Percentiles rank a stretch among this genome's conserved stretches.
Evolutionary conservation across 1,140 invertebrate genomes (phyloP).

Genomic region (Bombus affinis): DNA sequence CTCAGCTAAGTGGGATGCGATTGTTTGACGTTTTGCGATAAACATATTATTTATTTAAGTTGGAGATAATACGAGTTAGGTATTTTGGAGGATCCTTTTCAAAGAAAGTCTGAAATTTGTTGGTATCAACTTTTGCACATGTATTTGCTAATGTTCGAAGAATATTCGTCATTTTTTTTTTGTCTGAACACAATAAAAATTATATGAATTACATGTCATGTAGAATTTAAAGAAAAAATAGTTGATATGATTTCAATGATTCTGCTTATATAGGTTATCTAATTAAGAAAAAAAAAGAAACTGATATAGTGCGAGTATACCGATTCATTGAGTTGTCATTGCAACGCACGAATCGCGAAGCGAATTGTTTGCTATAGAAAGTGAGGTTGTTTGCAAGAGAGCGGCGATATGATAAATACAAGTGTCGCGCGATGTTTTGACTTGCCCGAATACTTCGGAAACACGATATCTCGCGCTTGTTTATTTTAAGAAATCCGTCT

Average conservation of each 20-base stretch:
- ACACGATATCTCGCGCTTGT: conserved; percentile 50
- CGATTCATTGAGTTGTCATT: not conserved
- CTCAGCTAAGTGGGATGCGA: not conserved
- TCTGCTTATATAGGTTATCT: too few species aligned
- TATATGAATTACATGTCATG: too few species aligned
- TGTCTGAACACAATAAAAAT: too few species aligned
- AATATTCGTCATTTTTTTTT: too few species aligned
- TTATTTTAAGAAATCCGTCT: conserved; percentile 50
- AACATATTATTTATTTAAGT: not conserved
- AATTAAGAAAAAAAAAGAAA: not conserved
- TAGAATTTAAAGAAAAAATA: too few species aligned
- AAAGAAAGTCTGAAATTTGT: too few species aligned
- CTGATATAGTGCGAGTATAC: too few species aligned
- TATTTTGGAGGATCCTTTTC: too few species aligned
- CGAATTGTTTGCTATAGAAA: conserved; percentile 17
- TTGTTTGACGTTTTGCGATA: not conserved
- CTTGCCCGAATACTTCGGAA: conserved; percentile 50
- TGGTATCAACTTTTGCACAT: not conserved
- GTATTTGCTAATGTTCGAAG: not conserved
- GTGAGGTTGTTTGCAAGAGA: conserved; percentile 4
- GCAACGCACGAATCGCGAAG: not conserved
- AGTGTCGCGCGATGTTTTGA: conserved; percentile 46
- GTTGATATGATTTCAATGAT: too few species aligned
- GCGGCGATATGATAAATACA: conserved; percentile 36
- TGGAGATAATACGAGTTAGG: too few species aligned